A percentile compares a stretch with the other conserved stretches of the same genome.
Conservation (phyloP, 2,113 vertebrate genomes). For the Athene noctua region DNA sequence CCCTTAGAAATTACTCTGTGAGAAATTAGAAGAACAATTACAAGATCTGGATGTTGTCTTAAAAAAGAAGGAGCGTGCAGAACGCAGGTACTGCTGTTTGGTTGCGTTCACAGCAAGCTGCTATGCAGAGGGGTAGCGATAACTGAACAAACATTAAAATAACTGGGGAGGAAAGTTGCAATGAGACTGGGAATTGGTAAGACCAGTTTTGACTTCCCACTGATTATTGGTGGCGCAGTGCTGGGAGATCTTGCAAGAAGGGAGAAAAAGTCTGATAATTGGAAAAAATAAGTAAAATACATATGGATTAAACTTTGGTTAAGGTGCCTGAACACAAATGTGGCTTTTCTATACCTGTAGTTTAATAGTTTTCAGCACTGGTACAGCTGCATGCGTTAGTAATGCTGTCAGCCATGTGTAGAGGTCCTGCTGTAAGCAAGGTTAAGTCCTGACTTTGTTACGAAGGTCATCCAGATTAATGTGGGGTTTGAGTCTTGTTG, state of each 20-base stretch:
- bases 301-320: background rate
- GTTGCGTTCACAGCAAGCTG: background rate
- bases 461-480: background rate
- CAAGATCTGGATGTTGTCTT: conserved; percentile 92
- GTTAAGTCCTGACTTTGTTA: background rate
- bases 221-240: background rate
- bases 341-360: background rate
- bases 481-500: background rate
- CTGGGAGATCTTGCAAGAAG: background rate
- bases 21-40: conserved; percentile 93
- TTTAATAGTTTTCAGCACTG: background rate
- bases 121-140: background rate
- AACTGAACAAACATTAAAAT: background rate
- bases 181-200: background rate
- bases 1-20: conserved; percentile 91
- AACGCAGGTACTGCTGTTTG: conserved; percentile 81
- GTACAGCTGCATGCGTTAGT: background rate
- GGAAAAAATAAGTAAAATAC: background rate
- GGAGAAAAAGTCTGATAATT: background rate
- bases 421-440: background rate
- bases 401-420: background rate
- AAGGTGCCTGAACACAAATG: background rate
- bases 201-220: background rate
- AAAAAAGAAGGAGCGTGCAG: conserved; percentile 94
- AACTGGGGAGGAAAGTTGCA: background rate